Conservation (phyloP, 2,888 invertebrate species). For the Nezara viridula region DNA sequence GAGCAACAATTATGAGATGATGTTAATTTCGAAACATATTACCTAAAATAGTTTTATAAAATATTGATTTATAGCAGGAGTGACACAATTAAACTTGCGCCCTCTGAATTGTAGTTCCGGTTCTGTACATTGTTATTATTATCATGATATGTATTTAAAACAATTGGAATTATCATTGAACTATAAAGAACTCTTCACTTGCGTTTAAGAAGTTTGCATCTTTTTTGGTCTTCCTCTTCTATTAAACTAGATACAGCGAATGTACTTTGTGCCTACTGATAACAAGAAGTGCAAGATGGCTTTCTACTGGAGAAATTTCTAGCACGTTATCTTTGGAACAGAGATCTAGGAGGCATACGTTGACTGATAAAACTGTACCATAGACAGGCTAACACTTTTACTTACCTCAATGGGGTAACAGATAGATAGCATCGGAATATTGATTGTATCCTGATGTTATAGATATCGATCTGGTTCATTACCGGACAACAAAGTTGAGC, state of each 20-base stretch:
- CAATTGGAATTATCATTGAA: background rate
- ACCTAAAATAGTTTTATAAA: no score
- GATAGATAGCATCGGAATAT: background rate
- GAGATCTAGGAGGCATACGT: constrained; percentile 18
- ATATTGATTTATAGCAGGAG: no score
- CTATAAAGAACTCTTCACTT: background rate
- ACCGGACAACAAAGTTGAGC: background rate
- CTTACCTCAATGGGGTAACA: constrained; percentile 26
- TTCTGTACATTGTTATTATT: no score
- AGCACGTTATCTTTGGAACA: constrained; percentile 7
- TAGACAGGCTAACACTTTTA: constrained; percentile 15
- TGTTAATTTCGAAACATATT: no score
- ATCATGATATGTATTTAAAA: no score
- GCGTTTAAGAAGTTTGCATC: background rate
- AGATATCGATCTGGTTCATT: background rate
- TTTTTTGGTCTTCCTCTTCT: background rate
- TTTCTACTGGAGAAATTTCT: constrained; percentile 19
- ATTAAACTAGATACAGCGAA: background rate
- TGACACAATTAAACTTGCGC: no score
- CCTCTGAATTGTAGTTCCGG: no score
- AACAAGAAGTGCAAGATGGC: constrained; percentile 11
- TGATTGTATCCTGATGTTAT: background rate
- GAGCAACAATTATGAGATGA: no score
- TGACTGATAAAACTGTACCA: constrained; percentile 19
- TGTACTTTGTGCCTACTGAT: background rate